A percentile compares a stretch with the other conserved stretches of the same genome.
These are phyloP conservation scores for Lophotis ruficrista DNA, from an alignment of 2,113 vertebrate genomes.

Conservation along the genomic window DNA sequence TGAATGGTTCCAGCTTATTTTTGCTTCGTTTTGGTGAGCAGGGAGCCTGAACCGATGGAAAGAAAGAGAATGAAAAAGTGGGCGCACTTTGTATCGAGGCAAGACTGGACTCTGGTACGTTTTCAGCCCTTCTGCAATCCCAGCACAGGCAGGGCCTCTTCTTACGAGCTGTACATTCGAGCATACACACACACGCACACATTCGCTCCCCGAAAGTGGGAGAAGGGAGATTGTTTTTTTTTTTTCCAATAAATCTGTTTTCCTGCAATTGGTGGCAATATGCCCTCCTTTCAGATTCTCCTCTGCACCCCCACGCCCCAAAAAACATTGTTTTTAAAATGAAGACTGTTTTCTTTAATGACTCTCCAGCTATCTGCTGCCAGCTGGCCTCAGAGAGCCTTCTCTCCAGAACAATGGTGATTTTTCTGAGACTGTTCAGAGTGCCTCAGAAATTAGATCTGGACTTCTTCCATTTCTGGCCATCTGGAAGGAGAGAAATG, in stretches of 20 bases:
- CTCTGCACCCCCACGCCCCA: neutral
- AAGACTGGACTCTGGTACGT: neutral
- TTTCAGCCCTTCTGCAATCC: neutral
- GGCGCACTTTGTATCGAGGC: neutral
- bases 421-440: conserved; percentile 58
- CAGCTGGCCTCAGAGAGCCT: conserved; percentile 44
- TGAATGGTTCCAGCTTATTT: neutral
- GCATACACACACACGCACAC: neutral
- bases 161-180: neutral
- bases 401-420: conserved; percentile 56
- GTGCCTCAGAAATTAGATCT: conserved; percentile 62
- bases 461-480: conserved; percentile 63
- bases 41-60: neutral
- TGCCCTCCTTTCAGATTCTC: neutral
- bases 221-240: neutral
- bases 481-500: conserved; percentile 66
- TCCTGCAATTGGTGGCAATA: neutral
- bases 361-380: conserved; percentile 35
- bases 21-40: neutral
- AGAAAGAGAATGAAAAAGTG: neutral
- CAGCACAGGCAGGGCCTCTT: neutral
- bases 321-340: conserved; percentile 17
- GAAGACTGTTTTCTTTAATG: conserved; percentile 40
- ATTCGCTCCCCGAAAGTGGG: neutral
- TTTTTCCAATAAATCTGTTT: neutral